Evolutionary conservation across 2,888 invertebrate genomes (phyloP), one percentile per base, ranked within the genome.

Genomic region (Lacanobia wlatinum): DNA sequence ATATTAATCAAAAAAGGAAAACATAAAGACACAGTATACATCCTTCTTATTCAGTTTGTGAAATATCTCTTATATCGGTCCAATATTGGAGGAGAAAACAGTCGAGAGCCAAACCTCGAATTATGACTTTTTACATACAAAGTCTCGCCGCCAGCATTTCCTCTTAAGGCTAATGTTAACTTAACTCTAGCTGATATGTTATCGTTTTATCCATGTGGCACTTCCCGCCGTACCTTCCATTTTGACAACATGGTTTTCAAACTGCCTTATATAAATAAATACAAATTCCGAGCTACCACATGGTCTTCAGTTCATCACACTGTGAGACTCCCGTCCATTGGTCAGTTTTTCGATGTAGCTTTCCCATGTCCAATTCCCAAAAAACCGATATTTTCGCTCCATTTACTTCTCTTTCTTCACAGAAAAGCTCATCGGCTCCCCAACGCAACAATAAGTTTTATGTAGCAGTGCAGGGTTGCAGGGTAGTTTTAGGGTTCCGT

Each of bases 381-480:
- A 55, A 62, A 60, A 8, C 23, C 38, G 16, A 43, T 6, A 21
- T 28, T 50, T 69, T 23, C 65, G 61, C 66, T 53, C 40, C 61
- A 81, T 81, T 76, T 67, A 53, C 12, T 70, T 67, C 61, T 16
- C 16, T 68, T 68, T 46, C 43, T 38, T 50, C 48, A 10, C 38
- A 59, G 2, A 74, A 68, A 67, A 66, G 38, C 52, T 43, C 66
- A 61, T 53, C 12, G 28, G 12, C 14, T 38, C 64, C 56, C 63
- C 70, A 48, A 21, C 62, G 21, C 61, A 10, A 66, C 53, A 76
- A 80, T 80, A 71, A 76, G 71, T 43, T 82, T 76, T 65, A 73
- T 66, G 61, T 58, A 53, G 67, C 18, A 60, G 46, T 72, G 76
- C 83, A 73, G 60, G 72, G 60, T 48, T 73, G 59, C 63, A 65